These are phyloP conservation scores for Subacronicta megacephala DNA, from an alignment of 2,888 invertebrate genomes.

Conservation along the genomic window DNA sequence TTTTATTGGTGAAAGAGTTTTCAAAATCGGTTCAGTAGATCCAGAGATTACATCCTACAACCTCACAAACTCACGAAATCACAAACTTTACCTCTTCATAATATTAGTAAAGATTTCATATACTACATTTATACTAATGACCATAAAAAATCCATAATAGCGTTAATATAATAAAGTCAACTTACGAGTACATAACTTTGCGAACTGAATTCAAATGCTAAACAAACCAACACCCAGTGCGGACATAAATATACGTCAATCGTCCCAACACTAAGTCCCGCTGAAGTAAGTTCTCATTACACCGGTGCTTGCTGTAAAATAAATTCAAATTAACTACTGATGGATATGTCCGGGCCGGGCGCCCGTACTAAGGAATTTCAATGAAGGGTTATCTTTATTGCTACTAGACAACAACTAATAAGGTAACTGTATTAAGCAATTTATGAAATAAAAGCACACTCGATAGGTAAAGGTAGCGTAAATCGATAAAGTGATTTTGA, in stretches of 20 bases:
- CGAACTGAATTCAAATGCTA: slow-evolving; percentile 12
- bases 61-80: too few relatives aligned
- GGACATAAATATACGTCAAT: slow-evolving; percentile 48
- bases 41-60: too few relatives aligned
- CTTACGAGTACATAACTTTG: slow-evolving; percentile 3
- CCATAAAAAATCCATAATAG: too few relatives aligned
- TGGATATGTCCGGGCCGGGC: slow-evolving; percentile 64
- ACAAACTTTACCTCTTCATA: too few relatives aligned
- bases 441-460: slow-evolving; percentile 8
- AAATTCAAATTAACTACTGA: slow-evolving; percentile 81
- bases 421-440: slow-evolving; percentile 19
- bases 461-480: neutral
- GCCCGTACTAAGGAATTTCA: slow-evolving; percentile 43
- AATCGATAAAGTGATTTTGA: neutral
- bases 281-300: slow-evolving; percentile 64
- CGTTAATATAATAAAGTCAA: too few relatives aligned
- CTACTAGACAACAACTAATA: slow-evolving; percentile 32
- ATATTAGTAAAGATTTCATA: too few relatives aligned
- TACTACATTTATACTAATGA: too few relatives aligned
- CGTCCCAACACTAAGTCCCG: slow-evolving; percentile 28
- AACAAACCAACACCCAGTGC: slow-evolving; percentile 8
- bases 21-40: too few relatives aligned
- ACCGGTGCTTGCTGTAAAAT: slow-evolving; percentile 70
- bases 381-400: slow-evolving; percentile 51
- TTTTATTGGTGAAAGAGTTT: too few relatives aligned